Percentiles rank a stretch among this genome's conserved stretches.
phyloP scores from a whole-genome alignment of 2,113 vertebrate species.

The Thalassarche chlororhynchos region DNA sequence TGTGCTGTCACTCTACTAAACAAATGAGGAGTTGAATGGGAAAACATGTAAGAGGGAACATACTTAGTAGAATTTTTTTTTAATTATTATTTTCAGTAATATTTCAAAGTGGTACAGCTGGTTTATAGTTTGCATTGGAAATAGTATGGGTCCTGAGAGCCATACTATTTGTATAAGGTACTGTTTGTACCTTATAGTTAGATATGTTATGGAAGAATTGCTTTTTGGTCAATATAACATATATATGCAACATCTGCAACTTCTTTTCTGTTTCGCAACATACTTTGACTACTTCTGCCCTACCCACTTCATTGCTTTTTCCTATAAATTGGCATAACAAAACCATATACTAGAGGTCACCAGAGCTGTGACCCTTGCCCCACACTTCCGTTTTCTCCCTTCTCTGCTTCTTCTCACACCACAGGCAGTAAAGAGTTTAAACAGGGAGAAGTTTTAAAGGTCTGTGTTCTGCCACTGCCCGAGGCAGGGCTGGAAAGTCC shows the following conservation, averaged over 20 bases:
- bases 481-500: not conserved
- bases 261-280: not conserved
- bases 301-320: not conserved
- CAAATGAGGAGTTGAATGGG: not conserved
- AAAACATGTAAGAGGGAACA: not conserved
- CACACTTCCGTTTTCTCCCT: not conserved
- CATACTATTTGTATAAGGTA: not conserved
- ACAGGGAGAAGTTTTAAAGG: constrained; percentile 40
- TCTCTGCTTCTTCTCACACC: not conserved
- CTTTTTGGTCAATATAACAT: not conserved
- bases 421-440: constrained; percentile 58
- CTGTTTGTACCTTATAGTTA: not conserved
- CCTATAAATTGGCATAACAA: not conserved
- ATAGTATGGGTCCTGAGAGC: not conserved
- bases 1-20: not conserved
- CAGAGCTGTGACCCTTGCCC: constrained; percentile 20
- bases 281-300: not conserved
- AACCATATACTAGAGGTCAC: not conserved
- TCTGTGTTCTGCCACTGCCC: constrained; percentile 19
- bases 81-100: not conserved
- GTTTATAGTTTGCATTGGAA: not conserved
- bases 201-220: not conserved
- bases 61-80: not conserved
- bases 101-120: not conserved
- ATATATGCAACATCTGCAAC: not conserved